Evolutionary conservation across 1,140 invertebrate genomes (phyloP), one percentile per base, ranked within the genome.

Genomic region (Cardiocondyla obscurior): DNA sequence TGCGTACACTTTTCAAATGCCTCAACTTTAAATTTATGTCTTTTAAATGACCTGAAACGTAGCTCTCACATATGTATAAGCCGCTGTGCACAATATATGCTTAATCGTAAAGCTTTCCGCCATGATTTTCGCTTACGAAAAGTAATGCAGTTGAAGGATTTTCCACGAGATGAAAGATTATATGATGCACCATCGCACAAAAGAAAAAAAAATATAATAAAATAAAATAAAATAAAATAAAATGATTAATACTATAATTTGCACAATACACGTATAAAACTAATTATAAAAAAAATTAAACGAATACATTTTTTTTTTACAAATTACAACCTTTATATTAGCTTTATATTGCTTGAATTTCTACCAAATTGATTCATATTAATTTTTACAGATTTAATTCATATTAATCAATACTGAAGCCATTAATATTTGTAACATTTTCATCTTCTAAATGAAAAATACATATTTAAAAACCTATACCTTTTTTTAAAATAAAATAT

Each of bases 41-140:
- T 79, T 79, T 53, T 79, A 79, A 79, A 14, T 69, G 33, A 69
- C 33, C 25, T 42, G 55, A 79, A 79, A 22, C 19, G 62, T 25
- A 51, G 19, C 22, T 62, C 58, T 62, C 33, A 25, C 33, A 42
- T 39, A 25, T 62, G 58, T 42, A 4, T 28, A 53, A 65, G n/a
- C 53, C 30, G 30, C 22, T 25, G 22, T 19, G 60, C 22, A 10
- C 44, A 46, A 65, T 28, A 39, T 51, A 39, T 39, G 60, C 30
- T 51, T 53, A 25, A 51, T n/a, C 16, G 22, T 65, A 33, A 67
- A 77, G 42, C 46, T 77, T 51, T 65, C 60, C 8, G 22, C 33
- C 46, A 39, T 67, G 33, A 65, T 67, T 69, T 67, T 69, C 74
- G 46, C 25, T 69, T 79, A 79, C 22, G 62, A 69, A 49, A 69